Evolutionary conservation across 2,113 vertebrate species (phyloP).

Genomic region (Neolamprologus tretocephalus): DNA sequence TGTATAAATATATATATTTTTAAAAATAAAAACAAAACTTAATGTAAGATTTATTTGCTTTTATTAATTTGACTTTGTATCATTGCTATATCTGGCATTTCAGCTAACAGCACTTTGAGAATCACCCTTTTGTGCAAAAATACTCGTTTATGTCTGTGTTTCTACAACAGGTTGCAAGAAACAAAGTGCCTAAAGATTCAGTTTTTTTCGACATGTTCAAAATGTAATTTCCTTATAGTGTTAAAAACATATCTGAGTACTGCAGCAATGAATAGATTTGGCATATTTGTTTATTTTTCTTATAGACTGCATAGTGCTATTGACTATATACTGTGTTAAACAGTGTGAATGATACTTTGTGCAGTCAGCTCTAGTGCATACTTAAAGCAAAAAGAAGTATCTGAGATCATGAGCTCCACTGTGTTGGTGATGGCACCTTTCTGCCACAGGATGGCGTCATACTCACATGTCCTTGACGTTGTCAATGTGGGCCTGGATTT

Average conservation of each 20-base stretch:
- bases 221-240: background rate
- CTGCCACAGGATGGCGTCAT: conserved; percentile 23
- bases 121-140: background rate
- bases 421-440: background rate
- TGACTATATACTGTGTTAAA: background rate
- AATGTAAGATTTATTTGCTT: background rate
- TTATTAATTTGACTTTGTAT: background rate
- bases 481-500: conserved; percentile 72
- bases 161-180: background rate
- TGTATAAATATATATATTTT: background rate
- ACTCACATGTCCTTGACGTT: conserved; percentile 83
- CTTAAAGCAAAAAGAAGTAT: background rate
- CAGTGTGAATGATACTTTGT: background rate
- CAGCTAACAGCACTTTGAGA: background rate
- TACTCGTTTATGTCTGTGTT: background rate
- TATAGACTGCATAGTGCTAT: background rate
- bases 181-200: background rate
- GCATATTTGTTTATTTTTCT: background rate
- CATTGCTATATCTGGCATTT: background rate
- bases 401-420: background rate
- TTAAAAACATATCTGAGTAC: background rate
- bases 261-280: background rate
- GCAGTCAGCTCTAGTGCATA: background rate
- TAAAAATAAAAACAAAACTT: background rate
- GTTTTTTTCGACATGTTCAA: background rate